Percentiles rank a stretch among this genome's conserved stretches.
Conservation (phyloP, 2,797 vertebrate genomes). For the Zenarchopterus dispar region DNA sequence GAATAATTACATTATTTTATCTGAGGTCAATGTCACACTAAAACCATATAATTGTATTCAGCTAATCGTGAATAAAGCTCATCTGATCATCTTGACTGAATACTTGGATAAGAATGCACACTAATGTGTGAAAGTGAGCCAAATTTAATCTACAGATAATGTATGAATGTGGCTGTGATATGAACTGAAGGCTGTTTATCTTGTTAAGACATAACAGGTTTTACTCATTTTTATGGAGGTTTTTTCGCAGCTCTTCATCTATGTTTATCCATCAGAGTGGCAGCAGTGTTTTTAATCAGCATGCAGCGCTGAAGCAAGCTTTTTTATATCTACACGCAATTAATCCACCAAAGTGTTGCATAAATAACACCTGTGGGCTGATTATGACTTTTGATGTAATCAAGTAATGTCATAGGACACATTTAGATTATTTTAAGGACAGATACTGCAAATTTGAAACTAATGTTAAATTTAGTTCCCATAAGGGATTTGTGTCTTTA, state of each 20-base stretch:
- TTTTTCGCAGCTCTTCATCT: not conserved
- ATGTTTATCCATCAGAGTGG: not conserved
- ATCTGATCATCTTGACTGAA: not conserved
- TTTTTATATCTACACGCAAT: not conserved
- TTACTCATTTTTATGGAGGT: not conserved
- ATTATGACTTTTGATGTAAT: not conserved
- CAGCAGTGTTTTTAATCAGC: not conserved
- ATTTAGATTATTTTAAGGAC: not conserved
- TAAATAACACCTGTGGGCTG: constrained; percentile 6
- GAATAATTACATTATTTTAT: too few species aligned
- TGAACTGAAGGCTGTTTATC: constrained; percentile 11
- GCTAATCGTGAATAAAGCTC: not conserved
- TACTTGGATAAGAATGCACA: not conserved
- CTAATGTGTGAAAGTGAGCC: not conserved
- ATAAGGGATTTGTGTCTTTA: not conserved
- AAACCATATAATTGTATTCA: too few species aligned
- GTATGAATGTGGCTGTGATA: not conserved
- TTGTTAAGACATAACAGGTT: not conserved
- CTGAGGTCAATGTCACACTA: too few species aligned
- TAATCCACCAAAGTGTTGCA: not conserved
- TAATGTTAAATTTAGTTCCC: not conserved
- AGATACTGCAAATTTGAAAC: not conserved
- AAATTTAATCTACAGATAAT: not conserved
- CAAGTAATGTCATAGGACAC: not conserved
- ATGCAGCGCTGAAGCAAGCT: not conserved